Evolutionary conservation across 2,113 vertebrate species (phyloP).

Genomic region (Silurus asotus): DNA sequence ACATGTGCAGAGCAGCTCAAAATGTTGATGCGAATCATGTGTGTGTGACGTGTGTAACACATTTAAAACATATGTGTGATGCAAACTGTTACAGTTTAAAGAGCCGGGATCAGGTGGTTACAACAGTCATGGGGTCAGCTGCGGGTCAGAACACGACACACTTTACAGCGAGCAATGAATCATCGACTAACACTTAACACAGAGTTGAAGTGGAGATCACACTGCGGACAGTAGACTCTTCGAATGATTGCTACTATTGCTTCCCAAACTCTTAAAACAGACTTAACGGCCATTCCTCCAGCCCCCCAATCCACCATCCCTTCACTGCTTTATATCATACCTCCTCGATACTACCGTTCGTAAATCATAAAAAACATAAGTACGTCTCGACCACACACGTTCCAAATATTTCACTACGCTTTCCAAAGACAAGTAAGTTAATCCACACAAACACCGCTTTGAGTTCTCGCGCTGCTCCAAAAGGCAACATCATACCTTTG

Average conservation of each 20-base stretch:
- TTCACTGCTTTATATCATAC: not conserved
- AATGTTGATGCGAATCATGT: constrained; percentile 15
- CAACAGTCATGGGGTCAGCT: not conserved
- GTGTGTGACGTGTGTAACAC: not conserved
- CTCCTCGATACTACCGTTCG: constrained; percentile 22
- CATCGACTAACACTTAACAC: not conserved
- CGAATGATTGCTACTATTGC: not conserved
- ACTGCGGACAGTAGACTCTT: too few species aligned
- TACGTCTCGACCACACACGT: constrained; percentile 21
- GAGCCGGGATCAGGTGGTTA: constrained; percentile 10
- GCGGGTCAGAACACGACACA: not conserved
- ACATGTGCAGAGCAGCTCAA: not conserved
- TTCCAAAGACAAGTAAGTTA: constrained; percentile 19
- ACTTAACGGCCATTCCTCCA: too few species aligned
- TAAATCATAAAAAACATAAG: constrained; percentile 40
- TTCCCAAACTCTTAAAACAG: not conserved
- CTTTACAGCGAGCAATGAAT: not conserved
- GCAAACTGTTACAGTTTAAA: constrained; percentile 21
- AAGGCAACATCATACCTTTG: not conserved
- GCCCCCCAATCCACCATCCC: too few species aligned
- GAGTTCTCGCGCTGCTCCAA: not conserved
- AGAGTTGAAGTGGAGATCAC: not conserved
- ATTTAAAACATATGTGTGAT: constrained; percentile 1
- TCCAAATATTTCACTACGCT: constrained; percentile 2
- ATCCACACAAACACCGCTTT: not conserved